Evolutionary conservation across 2,797 vertebrate species (phyloP), one percentile per base, ranked within the genome.

Genomic region (Phylloscopus collybita): DNA sequence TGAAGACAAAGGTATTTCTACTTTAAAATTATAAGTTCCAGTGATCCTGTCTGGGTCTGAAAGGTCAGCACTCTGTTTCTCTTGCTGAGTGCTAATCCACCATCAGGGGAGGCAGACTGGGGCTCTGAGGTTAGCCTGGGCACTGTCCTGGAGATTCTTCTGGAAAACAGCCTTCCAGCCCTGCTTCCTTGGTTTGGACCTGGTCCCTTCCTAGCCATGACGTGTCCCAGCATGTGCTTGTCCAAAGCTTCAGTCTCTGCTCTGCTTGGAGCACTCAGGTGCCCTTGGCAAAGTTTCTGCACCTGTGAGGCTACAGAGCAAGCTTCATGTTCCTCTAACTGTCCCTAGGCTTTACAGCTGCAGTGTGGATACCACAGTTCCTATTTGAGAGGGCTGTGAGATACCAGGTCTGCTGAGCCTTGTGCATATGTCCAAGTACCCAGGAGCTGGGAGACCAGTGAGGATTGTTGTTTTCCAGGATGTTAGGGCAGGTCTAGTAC

Each of bases 281-380:
- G 22, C 23, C 40, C 36, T 76, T 76, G 57, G 53, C 50, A 74
- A 90, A 25, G 13, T 11, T 78, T 67, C 80, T 72, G 38, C 56
- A 36, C 30, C 34, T 16, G 3, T 57, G 26, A 67, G 40, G 10
- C 49, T 51, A 20, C 45, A 64, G 60, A 66, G 38, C 20, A 76
- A 70, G 8, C 13, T 76, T 73, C 11, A 1, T 1, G 0, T 32
- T 18, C 22, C 15, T 30, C 40, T 40, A 40, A 13, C 42, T 84
- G 38, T 57, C 29, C 29, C 32, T 47, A 16, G 53, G 42, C 49
- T n/a, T 14, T 40, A 27, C 36, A 80, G 16, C 56, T 70, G 56
- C 20, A n/a, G 38, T 0, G 2, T 32, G 36, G 47, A 15, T 40
- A 15, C 40, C 3, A 1, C 10, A 34, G 27, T 4, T 47, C 27